A percentile compares a stretch with the other conserved stretches of the same genome.
These are phyloP conservation scores for Lipotes vexillifer DNA, from an alignment of 2,113 vertebrate genomes.

Conservation along the genomic window DNA sequence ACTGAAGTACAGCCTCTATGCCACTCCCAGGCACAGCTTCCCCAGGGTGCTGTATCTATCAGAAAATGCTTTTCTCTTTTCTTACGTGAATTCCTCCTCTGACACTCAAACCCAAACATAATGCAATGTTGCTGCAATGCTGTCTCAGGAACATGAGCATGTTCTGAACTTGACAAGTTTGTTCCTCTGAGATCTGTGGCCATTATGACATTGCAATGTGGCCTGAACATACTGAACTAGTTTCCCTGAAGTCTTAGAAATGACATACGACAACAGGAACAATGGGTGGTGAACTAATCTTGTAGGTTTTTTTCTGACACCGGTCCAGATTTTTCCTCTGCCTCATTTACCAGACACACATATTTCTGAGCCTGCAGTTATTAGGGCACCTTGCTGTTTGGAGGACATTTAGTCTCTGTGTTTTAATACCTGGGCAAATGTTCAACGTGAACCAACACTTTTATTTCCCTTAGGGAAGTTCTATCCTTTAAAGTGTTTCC, in stretches of 20 bases:
- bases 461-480: conserved; percentile 47
- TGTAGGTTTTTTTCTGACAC: background rate
- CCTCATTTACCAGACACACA: conserved; percentile 19
- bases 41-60: rapidly evolving
- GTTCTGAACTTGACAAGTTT: background rate
- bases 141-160: background rate
- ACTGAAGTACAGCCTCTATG: background rate
- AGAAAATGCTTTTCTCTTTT: background rate
- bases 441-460: conserved; percentile 4
- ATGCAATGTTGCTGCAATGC: background rate
- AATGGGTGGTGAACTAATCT: background rate
- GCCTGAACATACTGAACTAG: background rate
- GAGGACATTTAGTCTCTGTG: conserved; percentile 45
- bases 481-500: conserved; percentile 37
- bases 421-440: conserved; percentile 46
- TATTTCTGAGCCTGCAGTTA: conserved; percentile 28
- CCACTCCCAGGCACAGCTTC: background rate
- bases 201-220: background rate
- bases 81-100: background rate
- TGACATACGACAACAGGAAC: conserved; percentile 24
- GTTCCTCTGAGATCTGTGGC: background rate
- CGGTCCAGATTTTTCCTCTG: conserved; percentile 5
- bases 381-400: conserved; percentile 36
- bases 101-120: background rate
- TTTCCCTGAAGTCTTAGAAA: conserved; percentile 30